Evolutionary conservation across 2,888 invertebrate genomes (phyloP).

Genomic region (Cerceris rybyensis): DNA sequence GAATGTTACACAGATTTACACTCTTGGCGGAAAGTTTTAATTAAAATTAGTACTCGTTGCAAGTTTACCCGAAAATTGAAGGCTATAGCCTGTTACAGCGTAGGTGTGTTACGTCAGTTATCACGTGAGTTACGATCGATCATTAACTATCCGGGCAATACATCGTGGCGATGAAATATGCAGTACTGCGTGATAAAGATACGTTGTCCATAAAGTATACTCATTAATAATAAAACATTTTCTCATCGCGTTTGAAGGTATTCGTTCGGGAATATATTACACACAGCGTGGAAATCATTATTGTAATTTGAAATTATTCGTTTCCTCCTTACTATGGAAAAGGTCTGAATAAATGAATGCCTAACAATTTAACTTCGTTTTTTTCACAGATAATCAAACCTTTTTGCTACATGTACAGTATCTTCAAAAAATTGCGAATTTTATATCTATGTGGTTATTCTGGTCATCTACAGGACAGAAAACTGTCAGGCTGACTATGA

Average conservation of each 20-base stretch:
- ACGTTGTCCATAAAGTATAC: neutral
- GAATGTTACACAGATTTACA: slow-evolving; percentile 47
- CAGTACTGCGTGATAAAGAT: neutral
- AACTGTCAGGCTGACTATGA: no score
- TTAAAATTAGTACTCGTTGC: slow-evolving; percentile 43
- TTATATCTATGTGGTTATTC: no score
- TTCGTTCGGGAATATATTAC: neutral
- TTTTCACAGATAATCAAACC: no score
- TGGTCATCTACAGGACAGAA: no score
- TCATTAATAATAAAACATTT: neutral
- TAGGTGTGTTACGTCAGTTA: neutral
- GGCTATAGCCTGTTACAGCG: neutral
- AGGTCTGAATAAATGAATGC: no score
- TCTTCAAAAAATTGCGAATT: no score
- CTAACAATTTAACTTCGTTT: no score
- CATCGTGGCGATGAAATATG: neutral
- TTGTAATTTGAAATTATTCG: no score
- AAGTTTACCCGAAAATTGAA: slow-evolving; percentile 1
- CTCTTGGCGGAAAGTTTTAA: slow-evolving; percentile 53
- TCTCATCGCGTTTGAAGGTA: neutral
- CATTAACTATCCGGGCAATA: neutral
- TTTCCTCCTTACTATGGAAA: no score
- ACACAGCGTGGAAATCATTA: no score
- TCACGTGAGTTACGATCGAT: slow-evolving; percentile 1
- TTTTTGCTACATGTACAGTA: no score